These are phyloP conservation scores for Paratilapia polleni DNA, from an alignment of 2,113 vertebrate genomes.

Conservation along the genomic window DNA sequence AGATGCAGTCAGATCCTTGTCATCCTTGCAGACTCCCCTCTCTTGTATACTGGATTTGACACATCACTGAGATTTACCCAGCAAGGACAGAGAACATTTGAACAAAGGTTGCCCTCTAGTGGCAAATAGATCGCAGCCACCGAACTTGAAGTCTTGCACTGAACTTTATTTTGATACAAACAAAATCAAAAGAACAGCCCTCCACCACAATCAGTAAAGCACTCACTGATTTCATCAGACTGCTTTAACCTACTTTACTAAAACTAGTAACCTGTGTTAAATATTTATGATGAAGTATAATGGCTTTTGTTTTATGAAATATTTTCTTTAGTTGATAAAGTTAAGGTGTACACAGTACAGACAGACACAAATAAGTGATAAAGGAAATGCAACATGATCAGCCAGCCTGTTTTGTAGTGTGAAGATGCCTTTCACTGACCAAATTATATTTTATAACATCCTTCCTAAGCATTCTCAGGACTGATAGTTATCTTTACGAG, in stretches of 20 bases:
- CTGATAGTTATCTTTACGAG: no score
- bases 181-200: neutral
- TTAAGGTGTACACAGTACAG: no score
- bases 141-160: neutral
- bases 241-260: neutral
- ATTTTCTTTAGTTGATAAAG: no score
- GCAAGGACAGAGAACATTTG: neutral
- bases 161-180: neutral
- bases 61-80: neutral
- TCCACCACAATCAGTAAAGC: neutral
- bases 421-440: no score
- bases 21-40: neutral
- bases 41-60: neutral
- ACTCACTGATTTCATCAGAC: neutral
- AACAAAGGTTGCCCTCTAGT: constrained; percentile 53
- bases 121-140: neutral
- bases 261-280: neutral
- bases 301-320: no score
- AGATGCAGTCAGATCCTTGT: neutral
- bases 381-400: no score
- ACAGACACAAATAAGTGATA: no score
- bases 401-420: no score
- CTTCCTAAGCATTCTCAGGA: no score
- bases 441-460: no score
- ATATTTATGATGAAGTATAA: no score